phyloP scores from a whole-genome alignment of 2,113 vertebrate species.

The Candoia aspera region DNA sequence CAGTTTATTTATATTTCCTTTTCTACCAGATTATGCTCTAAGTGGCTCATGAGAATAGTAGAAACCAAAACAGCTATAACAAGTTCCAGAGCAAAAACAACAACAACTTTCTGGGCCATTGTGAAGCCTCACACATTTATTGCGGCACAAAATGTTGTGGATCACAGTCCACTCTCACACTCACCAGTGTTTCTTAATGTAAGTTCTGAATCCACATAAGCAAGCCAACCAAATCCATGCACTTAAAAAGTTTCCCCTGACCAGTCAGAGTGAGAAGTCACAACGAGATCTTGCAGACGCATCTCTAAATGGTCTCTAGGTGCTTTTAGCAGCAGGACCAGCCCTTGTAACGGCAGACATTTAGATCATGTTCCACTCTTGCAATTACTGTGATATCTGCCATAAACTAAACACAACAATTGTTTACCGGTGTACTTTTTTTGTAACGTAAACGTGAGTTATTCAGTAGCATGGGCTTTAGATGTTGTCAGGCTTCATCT shows the following conservation, averaged over 20 bases:
- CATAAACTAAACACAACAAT: not conserved
- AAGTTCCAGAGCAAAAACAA: not conserved
- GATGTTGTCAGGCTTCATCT: not conserved
- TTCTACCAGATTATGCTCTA: not conserved
- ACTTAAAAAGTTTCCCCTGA: not conserved
- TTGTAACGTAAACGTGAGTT: not conserved
- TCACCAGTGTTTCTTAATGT: not conserved
- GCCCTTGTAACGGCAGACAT: not conserved
- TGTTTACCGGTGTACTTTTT: not conserved
- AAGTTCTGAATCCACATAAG: not conserved
- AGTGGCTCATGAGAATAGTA: not conserved
- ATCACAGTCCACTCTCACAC: not conserved
- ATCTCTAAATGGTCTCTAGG: not conserved
- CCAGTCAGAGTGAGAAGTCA: not conserved
- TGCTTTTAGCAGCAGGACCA: not conserved
- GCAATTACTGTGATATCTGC: no score
- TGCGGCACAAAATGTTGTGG: not conserved
- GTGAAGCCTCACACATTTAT: not conserved
- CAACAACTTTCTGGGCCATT: not conserved
- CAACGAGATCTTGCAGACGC: not conserved
- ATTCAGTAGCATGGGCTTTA: not conserved
- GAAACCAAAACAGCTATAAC: not conserved
- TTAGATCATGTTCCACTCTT: not conserved
- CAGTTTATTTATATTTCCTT: not conserved
- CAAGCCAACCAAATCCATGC: not conserved